A percentile compares a stretch with the other conserved stretches of the same genome.
Evolutionary conservation across 1,140 invertebrate species (phyloP).

Genomic region (Brachionus rotundiformis): DNA sequence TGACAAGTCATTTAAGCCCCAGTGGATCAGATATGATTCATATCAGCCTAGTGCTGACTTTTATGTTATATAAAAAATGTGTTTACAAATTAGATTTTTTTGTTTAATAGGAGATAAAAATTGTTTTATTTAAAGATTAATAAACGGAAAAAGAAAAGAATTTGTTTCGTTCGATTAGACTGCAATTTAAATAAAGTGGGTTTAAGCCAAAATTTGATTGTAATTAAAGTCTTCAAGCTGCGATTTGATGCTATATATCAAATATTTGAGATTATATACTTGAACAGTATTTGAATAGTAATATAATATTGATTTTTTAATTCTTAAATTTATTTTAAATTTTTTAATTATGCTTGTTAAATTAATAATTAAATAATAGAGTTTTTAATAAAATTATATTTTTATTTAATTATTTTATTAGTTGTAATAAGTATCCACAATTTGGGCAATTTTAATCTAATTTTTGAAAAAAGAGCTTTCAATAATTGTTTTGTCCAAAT

Average conservation of each 20-base stretch:
- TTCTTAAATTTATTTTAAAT: neutral
- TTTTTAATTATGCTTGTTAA: neutral
- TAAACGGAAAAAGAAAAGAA: neutral
- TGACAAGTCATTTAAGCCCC: neutral
- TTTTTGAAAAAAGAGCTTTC: neutral
- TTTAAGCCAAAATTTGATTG: neutral
- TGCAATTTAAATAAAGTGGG: conserved; percentile 8
- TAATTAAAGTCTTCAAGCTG: neutral
- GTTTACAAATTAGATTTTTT: neutral
- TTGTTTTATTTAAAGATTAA: neutral
- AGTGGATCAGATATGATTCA: neutral
- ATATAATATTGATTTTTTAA: neutral
- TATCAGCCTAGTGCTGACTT: neutral
- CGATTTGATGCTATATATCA: neutral
- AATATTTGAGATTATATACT: neutral
- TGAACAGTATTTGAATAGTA: neutral
- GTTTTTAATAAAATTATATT: neutral
- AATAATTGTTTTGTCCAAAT: no score
- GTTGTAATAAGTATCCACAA: neutral
- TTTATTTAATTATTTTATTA: neutral
- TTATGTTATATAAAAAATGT: neutral
- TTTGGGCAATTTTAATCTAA: neutral
- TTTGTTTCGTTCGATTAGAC: conserved; percentile 1
- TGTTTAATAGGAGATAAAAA: neutral
- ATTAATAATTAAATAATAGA: neutral